Conservation (phyloP, 2,113 vertebrate genomes). For the Mystacornis crossleyi region DNA sequence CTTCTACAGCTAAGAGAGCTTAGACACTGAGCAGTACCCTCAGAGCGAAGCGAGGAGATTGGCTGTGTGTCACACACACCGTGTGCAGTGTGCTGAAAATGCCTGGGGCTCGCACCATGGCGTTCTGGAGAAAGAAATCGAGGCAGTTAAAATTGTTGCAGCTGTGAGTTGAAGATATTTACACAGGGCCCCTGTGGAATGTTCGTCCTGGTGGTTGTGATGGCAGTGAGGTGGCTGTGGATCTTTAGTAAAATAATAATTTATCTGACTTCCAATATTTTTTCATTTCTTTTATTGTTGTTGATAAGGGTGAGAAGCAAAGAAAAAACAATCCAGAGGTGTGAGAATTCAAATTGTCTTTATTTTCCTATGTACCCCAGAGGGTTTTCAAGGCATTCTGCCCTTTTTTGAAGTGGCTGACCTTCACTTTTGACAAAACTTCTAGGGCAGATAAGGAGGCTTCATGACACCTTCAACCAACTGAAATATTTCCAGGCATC, state of each 20-base stretch:
- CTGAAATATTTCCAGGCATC: background rate
- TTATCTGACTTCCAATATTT: background rate
- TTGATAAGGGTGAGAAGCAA: background rate
- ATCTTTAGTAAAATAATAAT: background rate
- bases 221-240: background rate
- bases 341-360: background rate
- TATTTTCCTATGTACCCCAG: background rate
- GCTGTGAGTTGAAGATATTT: background rate
- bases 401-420: conserved; percentile 5
- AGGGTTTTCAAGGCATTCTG: background rate
- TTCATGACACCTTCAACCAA: background rate
- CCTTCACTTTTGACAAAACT: background rate
- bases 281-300: background rate
- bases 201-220: background rate
- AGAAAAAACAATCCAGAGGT: background rate
- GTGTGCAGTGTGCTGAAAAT: background rate
- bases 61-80: background rate
- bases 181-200: background rate
- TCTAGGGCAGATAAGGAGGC: background rate
- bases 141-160: background rate
- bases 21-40: background rate
- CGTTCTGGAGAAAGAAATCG: background rate
- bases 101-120: background rate
- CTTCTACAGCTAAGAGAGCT: background rate
- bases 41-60: background rate